Conservation (phyloP, 2,888 invertebrate genomes). For the Melipona beecheii region DNA sequence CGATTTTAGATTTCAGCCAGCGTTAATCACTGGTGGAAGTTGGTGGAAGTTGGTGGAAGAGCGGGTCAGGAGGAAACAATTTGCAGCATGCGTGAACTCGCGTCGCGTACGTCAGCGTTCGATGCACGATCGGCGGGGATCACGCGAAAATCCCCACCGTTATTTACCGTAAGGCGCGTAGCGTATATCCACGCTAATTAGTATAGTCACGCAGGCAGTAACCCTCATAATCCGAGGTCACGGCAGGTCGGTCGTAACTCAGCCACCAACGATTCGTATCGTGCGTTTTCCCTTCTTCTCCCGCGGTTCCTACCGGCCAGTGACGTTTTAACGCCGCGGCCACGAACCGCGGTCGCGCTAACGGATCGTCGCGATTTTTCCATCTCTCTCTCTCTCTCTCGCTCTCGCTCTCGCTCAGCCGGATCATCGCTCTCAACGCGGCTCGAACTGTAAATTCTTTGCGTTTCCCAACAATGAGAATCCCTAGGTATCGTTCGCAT, state of each 20-base stretch:
- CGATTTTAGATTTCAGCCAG: background rate
- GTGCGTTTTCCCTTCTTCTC: constrained; percentile 53
- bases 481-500: constrained; percentile 28
- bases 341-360: constrained; percentile 47
- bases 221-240: constrained; percentile 74
- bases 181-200: constrained; percentile 73
- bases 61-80: constrained; percentile 15
- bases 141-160: constrained; percentile 67
- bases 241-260: constrained; percentile 71
- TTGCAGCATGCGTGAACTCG: constrained; percentile 22
- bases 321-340: constrained; percentile 46
- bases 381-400: constrained; percentile 14
- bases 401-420: constrained; percentile 24
- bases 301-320: constrained; percentile 25
- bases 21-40: constrained; percentile 8
- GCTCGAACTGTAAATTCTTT: constrained; percentile 30
- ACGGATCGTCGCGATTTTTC: constrained; percentile 68
- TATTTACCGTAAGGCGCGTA: constrained; percentile 68
- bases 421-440: constrained; percentile 47
- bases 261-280: constrained; percentile 72
- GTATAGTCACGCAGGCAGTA: constrained; percentile 71
- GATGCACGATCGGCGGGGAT: constrained; percentile 53
- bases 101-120: constrained; percentile 44
- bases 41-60: background rate
- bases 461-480: constrained; percentile 70